Conservation (phyloP, 2,113 vertebrate genomes). For the Panthera tigris region DNA sequence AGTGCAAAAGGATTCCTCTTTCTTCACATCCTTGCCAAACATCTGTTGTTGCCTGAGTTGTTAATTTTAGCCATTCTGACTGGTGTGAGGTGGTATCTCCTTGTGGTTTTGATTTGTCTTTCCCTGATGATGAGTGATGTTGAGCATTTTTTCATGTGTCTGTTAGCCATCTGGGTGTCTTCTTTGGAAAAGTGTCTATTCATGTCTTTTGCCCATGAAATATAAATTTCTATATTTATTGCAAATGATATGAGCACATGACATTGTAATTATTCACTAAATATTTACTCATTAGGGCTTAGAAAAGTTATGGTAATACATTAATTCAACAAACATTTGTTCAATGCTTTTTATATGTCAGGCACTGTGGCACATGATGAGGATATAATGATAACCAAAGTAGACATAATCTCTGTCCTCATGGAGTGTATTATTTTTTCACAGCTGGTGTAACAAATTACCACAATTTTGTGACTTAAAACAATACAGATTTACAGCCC, state of each 20-base stretch:
- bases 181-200: too few relatives aligned
- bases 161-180: too few relatives aligned
- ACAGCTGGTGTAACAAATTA: not conserved
- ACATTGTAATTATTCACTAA: not conserved
- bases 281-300: not conserved
- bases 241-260: not conserved
- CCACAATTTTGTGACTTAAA: not conserved
- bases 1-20: too few relatives aligned
- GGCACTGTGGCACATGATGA: not conserved
- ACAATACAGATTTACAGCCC: not conserved
- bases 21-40: too few relatives aligned
- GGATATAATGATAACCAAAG: not conserved
- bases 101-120: too few relatives aligned
- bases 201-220: not conserved
- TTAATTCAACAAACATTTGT: slow-evolving; percentile 9
- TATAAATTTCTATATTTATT: not conserved
- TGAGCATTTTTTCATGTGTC: too few relatives aligned
- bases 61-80: too few relatives aligned
- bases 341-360: not conserved
- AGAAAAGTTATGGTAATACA: not conserved
- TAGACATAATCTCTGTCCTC: not conserved
- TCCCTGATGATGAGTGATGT: too few relatives aligned
- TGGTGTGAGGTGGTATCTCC: too few relatives aligned
- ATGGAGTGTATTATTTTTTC: not conserved
- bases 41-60: too few relatives aligned